Evolutionary conservation across 2,797 vertebrate genomes (phyloP).

Genomic region (Phyllotis vaccarum): DNA sequence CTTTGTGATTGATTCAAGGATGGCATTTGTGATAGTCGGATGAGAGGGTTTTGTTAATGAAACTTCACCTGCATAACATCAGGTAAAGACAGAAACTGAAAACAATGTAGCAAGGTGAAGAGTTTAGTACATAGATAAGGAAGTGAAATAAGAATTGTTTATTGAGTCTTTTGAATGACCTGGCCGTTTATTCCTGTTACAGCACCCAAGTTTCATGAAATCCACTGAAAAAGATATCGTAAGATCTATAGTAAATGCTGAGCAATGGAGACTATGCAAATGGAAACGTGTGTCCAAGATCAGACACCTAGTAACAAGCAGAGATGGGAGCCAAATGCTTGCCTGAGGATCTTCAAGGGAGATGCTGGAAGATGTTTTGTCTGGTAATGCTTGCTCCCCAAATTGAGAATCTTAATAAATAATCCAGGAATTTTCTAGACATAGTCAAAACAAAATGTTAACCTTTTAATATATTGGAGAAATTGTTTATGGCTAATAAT

Average conservation of each 20-base stretch:
- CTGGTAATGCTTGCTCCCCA: not conserved
- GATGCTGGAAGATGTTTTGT: not conserved
- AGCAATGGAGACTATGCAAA: not conserved
- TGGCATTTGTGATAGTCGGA: not conserved
- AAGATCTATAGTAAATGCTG: not conserved
- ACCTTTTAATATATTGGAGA: not conserved
- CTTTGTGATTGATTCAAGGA: not conserved
- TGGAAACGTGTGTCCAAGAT: not conserved
- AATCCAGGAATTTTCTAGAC: not conserved
- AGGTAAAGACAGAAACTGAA: not conserved
- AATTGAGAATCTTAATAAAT: not conserved
- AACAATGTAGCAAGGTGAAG: not conserved
- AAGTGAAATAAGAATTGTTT: not conserved
- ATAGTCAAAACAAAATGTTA: not conserved
- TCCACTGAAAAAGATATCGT: not conserved
- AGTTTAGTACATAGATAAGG: not conserved
- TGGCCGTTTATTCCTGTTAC: not conserved
- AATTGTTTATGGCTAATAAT: not conserved
- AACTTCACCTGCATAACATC: not conserved
- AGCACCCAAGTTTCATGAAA: not conserved
- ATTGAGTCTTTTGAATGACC: not conserved
- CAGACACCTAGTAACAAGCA: not conserved
- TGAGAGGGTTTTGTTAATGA: not conserved
- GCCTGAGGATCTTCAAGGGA: not conserved
- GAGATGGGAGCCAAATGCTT: not conserved